Conservation (phyloP, 2,113 vertebrate species). For the Quiscalus mexicanus region DNA sequence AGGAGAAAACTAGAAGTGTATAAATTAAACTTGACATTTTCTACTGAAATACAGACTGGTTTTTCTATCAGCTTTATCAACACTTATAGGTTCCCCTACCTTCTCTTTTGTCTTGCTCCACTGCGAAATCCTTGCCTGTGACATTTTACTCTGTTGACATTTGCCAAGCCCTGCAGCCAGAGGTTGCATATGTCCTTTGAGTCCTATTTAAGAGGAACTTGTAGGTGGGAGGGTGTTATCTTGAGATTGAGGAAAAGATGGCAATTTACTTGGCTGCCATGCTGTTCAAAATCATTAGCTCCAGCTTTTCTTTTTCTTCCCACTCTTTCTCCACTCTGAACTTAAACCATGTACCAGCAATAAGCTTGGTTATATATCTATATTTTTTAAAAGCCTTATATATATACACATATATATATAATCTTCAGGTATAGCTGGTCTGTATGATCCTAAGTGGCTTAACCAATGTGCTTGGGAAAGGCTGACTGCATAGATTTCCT, state of each 20-base stretch:
- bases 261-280: background rate
- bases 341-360: background rate
- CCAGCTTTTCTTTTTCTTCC: background rate
- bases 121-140: background rate
- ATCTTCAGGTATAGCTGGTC: background rate
- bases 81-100: background rate
- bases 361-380: background rate
- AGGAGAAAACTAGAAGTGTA: background rate
- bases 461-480: background rate
- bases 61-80: background rate
- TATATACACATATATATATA: too few species aligned
- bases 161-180: background rate
- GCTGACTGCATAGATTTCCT: background rate
- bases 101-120: background rate
- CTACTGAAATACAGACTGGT: background rate
- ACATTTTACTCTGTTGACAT: background rate
- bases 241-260: background rate
- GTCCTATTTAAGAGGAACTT: background rate
- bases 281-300: background rate
- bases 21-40: background rate
- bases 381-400: too few species aligned
- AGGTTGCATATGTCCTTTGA: background rate
- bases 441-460: background rate
- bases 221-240: background rate
- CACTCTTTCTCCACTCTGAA: too few species aligned